Percentiles rank a stretch among this genome's conserved stretches.
phyloP scores from a whole-genome alignment of 1,140 invertebrate genomes.

The Aphaenogaster floridana region DNA sequence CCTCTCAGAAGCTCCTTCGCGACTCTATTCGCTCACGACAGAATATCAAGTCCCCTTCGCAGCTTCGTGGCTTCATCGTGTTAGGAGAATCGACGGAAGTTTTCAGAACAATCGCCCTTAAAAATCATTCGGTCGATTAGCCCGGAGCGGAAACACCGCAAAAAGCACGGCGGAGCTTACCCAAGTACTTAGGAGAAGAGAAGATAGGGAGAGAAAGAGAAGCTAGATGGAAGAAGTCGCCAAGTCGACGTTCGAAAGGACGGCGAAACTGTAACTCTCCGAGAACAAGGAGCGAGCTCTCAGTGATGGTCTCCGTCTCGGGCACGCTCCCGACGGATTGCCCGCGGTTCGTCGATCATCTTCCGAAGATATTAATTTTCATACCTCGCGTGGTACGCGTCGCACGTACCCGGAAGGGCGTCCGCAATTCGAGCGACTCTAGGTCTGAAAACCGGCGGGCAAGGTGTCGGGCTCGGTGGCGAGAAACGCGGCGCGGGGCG shows the following conservation, averaged over 20 bases:
- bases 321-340: slow-evolving; percentile 11
- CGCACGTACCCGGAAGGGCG: slow-evolving; percentile 32
- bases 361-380: slow-evolving; percentile 55
- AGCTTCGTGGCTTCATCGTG: slow-evolving; percentile 19
- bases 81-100: slow-evolving; percentile 64
- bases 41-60: background rate
- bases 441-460: slow-evolving; percentile 2
- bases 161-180: slow-evolving; percentile 61
- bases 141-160: slow-evolving; percentile 45
- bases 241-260: slow-evolving; percentile 1
- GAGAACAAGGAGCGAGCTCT: background rate
- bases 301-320: background rate
- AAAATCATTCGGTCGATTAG: slow-evolving; percentile 82
- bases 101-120: slow-evolving; percentile 77
- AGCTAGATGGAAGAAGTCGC: background rate
- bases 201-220: background rate
- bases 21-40: slow-evolving; percentile 53
- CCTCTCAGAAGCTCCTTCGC: slow-evolving; percentile 68
- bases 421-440: slow-evolving; percentile 33
- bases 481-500: background rate
- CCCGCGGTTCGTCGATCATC: slow-evolving; percentile 38
- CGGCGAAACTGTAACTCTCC: background rate
- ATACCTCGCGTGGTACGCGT: slow-evolving; percentile 35
- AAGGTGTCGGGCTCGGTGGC: background rate
- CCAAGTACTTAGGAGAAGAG: slow-evolving; percentile 35